These are phyloP conservation scores for Haplotaxodon microlepis DNA, from an alignment of 2,113 vertebrate genomes.

Conservation along the genomic window DNA sequence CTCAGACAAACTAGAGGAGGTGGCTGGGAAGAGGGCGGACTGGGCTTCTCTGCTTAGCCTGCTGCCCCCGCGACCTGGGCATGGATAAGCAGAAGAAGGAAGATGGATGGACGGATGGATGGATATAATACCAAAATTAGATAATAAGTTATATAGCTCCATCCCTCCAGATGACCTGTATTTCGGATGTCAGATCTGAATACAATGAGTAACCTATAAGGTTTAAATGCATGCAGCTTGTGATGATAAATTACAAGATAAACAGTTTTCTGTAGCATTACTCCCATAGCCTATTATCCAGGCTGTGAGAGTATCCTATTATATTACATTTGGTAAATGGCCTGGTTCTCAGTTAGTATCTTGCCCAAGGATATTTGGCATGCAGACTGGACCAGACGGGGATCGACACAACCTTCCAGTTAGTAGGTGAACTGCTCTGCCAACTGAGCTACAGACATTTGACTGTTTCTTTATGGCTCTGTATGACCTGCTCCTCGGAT, in stretches of 20 bases:
- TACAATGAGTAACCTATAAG: accelerated
- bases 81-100: neutral
- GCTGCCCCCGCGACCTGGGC: neutral
- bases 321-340: no score
- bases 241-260: neutral
- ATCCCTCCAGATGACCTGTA: neutral
- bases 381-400: neutral
- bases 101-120: neutral
- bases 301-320: accelerated
- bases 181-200: neutral
- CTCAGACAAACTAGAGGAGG: neutral
- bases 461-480: neutral
- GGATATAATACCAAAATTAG: neutral
- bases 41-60: neutral
- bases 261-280: neutral
- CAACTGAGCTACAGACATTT: neutral
- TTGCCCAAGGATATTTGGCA: accelerated
- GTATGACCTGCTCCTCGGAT: accelerated
- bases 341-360: neutral
- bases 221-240: neutral
- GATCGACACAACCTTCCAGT: neutral
- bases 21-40: neutral
- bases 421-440: neutral
- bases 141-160: neutral
- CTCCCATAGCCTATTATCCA: no score